These are phyloP conservation scores for Margarornis squamiger DNA, from an alignment of 2,797 vertebrate species.

Conservation along the genomic window DNA sequence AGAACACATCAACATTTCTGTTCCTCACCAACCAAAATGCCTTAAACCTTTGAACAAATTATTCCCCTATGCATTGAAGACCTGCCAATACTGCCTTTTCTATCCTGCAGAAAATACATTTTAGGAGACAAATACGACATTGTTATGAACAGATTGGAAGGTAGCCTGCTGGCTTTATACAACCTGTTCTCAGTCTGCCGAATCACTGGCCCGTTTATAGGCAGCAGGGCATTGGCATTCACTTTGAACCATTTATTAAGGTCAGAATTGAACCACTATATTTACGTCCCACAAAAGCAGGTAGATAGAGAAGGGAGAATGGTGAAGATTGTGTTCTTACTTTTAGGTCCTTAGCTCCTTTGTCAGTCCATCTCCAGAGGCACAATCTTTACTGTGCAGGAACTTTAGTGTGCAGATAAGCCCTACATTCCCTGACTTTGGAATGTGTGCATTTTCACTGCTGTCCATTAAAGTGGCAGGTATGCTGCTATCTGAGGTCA, in stretches of 20 bases:
- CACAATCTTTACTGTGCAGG: not conserved
- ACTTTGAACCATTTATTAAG: not conserved
- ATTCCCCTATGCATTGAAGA: not conserved
- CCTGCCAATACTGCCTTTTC: not conserved
- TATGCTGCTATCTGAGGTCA: not conserved
- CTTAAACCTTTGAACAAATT: not conserved
- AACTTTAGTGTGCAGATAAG: not conserved
- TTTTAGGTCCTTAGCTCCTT: not conserved
- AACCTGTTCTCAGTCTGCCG: not conserved
- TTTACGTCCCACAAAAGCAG: not conserved
- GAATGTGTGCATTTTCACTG: not conserved
- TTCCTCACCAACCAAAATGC: not conserved
- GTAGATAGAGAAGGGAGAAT: not conserved
- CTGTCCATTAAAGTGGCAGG: not conserved
- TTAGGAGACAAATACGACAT: not conserved
- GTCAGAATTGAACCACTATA: not conserved
- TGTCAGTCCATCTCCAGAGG: not conserved
- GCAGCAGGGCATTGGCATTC: not conserved
- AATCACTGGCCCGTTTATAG: not conserved
- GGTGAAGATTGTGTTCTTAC: not conserved
- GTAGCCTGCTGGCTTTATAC: not conserved
- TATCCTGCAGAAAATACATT: not conserved
- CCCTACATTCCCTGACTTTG: not conserved
- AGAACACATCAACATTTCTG: not conserved
- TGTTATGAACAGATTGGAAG: not conserved